Conservation (phyloP, 2,113 vertebrate genomes). For the Sprattus sprattus region DNA sequence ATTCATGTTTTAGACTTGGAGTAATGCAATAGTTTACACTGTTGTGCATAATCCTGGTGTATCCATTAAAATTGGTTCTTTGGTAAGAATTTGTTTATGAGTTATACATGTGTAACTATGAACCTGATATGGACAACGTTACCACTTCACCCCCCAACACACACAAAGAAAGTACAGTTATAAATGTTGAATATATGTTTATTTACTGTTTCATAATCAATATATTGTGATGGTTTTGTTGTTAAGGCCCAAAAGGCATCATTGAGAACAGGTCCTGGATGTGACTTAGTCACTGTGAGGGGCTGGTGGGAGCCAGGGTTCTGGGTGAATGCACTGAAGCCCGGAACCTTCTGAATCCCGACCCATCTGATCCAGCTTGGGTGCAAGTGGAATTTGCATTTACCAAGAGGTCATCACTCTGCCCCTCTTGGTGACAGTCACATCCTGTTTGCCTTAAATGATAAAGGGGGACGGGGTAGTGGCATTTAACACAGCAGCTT, state of each 20-base stretch:
- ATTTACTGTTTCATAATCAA: neutral
- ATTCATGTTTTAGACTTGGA: too few species aligned
- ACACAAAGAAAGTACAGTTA: neutral
- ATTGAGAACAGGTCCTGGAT: neutral
- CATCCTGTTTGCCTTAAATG: neutral
- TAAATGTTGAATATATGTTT: neutral
- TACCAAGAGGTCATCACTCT: slow-evolving; percentile 73
- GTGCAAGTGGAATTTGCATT: slow-evolving; percentile 62
- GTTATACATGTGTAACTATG: neutral
- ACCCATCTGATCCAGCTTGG: slow-evolving; percentile 74
- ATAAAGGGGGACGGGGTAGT: neutral
- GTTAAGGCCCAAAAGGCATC: neutral
- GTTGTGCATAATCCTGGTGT: too few species aligned
- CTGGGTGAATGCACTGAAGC: slow-evolving; percentile 70
- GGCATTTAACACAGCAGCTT: slow-evolving; percentile 54
- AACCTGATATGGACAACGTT: neutral
- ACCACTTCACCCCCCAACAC: neutral
- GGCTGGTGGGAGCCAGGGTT: slow-evolving; percentile 58
- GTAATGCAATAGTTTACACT: too few species aligned
- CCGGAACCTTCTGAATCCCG: slow-evolving; percentile 53
- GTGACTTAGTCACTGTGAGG: slow-evolving; percentile 31
- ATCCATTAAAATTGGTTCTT: too few species aligned
- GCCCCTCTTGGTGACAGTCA: slow-evolving; percentile 42
- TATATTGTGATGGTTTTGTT: neutral
- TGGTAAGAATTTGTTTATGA: neutral